Evolutionary conservation across 2,888 invertebrate genomes (phyloP).

Genomic region (Cyaniris semiargus): DNA sequence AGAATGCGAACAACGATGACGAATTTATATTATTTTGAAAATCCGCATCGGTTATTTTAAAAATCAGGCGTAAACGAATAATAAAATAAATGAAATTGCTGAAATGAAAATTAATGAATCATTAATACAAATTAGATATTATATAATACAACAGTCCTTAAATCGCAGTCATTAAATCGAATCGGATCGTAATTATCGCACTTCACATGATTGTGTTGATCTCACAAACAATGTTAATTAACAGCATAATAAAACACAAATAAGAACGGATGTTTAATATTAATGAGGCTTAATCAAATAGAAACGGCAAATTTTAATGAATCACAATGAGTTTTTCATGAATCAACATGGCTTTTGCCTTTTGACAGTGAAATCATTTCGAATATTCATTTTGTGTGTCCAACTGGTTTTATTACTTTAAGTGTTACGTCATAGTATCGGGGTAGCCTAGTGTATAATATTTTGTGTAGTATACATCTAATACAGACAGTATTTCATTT

Average conservation of each 20-base stretch:
- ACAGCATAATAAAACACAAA: conserved; percentile 41
- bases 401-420: not conserved
- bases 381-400: conserved; percentile 16
- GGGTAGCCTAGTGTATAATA: too few species aligned
- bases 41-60: not conserved
- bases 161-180: conserved; percentile 35
- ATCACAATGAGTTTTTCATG: conserved; percentile 33
- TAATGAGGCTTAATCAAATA: conserved; percentile 36
- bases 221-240: conserved; percentile 43
- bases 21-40: not conserved
- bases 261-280: conserved; percentile 38
- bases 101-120: conserved; percentile 12
- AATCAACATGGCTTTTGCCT: conserved; percentile 25
- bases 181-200: conserved; percentile 40
- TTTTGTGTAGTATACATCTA: too few species aligned
- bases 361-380: conserved; percentile 31
- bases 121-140: conserved; percentile 25
- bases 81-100: not conserved
- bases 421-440: not conserved
- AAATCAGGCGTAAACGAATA: not conserved
- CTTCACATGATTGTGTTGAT: conserved; percentile 38
- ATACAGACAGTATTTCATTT: too few species aligned
- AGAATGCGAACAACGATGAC: too few species aligned
- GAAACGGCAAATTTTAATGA: conserved; percentile 33
- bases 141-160: conserved; percentile 9